phyloP scores from a whole-genome alignment of 2,113 vertebrate species.

The Psittacus erithacus region DNA sequence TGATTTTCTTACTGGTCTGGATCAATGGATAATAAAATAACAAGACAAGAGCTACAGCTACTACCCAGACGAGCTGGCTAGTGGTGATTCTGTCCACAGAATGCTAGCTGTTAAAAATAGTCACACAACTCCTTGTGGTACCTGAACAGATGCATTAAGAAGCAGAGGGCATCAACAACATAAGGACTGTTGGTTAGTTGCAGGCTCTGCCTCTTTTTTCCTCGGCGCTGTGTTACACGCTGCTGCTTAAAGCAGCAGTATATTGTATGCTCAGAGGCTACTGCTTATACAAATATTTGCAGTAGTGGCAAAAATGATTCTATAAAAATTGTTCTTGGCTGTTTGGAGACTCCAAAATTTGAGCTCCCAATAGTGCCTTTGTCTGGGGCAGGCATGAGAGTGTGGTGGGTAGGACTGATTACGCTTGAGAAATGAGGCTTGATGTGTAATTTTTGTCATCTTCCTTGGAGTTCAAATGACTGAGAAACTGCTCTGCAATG shows the following conservation, averaged over 20 bases:
- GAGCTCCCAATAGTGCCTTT: neutral
- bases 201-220: neutral
- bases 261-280: neutral
- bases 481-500: neutral
- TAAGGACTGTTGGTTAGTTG: neutral
- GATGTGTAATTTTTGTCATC: neutral
- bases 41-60: neutral
- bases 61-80: neutral
- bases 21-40: neutral
- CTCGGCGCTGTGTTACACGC: fast-evolving
- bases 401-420: neutral
- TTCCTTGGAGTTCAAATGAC: neutral
- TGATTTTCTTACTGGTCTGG: neutral
- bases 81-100: neutral
- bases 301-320: neutral
- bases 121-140: neutral
- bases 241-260: neutral
- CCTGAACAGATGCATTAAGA: neutral
- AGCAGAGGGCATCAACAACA: neutral
- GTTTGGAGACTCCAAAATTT: neutral
- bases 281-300: neutral
- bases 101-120: neutral
- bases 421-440: neutral
- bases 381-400: neutral
- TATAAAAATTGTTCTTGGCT: neutral